Conservation (phyloP, 2,888 invertebrate genomes). For the Platerodrilus igneus region DNA sequence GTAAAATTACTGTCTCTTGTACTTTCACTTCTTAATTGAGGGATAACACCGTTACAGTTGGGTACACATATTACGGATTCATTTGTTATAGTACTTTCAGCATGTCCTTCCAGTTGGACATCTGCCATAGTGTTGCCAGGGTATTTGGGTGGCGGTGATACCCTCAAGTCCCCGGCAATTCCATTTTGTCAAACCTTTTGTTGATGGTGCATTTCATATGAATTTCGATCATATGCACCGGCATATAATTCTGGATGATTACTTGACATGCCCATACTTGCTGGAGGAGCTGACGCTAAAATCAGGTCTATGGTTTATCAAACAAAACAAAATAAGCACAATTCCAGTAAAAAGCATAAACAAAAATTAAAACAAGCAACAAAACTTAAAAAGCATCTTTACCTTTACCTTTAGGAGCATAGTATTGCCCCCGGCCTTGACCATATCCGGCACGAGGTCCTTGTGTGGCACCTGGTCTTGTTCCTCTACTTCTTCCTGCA, state of each 20-base stretch:
- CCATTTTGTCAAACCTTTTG: slow-evolving; percentile 63
- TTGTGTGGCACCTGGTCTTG: slow-evolving; percentile 48
- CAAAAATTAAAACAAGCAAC: too few relatives aligned
- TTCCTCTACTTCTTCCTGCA: slow-evolving; percentile 41
- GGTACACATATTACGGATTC: slow-evolving; percentile 16
- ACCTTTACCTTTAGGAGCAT: slow-evolving; percentile 64
- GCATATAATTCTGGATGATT: slow-evolving; percentile 64
- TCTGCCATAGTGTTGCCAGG: slow-evolving; percentile 44
- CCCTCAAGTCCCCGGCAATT: slow-evolving; percentile 36
- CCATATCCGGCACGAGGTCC: slow-evolving; percentile 66
- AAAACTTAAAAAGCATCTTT: slow-evolving; percentile 4
- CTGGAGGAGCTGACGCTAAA: slow-evolving; percentile 49
- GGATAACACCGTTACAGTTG: slow-evolving; percentile 15
- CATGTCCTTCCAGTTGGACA: slow-evolving; percentile 37
- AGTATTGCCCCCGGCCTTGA: slow-evolving; percentile 68
- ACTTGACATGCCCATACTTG: slow-evolving; percentile 40
- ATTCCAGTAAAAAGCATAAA: too few relatives aligned
- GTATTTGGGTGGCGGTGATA: slow-evolving; percentile 47
- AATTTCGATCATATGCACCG: slow-evolving; percentile 63
- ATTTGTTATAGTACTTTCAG: slow-evolving; percentile 12
- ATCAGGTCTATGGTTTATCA: too few relatives aligned
- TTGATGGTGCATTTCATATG: slow-evolving; percentile 68
- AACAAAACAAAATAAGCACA: too few relatives aligned
- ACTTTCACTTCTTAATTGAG: slow-evolving; percentile 14
- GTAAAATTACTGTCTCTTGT: slow-evolving; percentile 19